Conservation (phyloP, 2,113 vertebrate genomes). For the Amblyornis subalaris region DNA sequence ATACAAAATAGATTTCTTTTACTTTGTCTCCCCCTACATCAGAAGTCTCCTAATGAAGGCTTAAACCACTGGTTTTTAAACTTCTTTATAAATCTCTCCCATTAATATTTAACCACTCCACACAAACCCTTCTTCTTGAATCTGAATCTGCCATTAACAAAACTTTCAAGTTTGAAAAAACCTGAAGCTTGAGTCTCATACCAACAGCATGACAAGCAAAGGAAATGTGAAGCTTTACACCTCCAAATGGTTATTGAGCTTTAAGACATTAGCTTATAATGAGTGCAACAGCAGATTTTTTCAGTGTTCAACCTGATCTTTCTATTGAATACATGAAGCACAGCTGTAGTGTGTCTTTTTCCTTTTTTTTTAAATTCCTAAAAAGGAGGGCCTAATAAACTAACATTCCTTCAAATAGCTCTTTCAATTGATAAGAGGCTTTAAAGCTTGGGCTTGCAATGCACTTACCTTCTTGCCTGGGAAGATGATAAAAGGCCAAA, state of each 20-base stretch:
- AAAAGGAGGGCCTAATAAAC: background rate
- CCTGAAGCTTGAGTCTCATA: background rate
- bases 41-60: background rate
- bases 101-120: background rate
- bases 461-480: background rate
- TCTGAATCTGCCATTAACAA: background rate
- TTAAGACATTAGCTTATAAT: background rate
- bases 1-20: background rate
- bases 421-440: background rate
- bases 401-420: background rate
- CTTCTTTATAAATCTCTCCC: background rate
- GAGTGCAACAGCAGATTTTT: background rate
- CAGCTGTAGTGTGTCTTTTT: accelerated
- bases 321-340: background rate
- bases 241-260: background rate
- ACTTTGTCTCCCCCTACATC: background rate
- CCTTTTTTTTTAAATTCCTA: accelerated
- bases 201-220: background rate
- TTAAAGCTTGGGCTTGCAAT: background rate
- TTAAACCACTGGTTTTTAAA: background rate
- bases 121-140: background rate
- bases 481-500: background rate
- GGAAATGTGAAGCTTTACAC: background rate
- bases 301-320: background rate
- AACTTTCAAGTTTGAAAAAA: background rate